Base-by-base conservation (phyloP, 2,113 vertebrate species). In the Monarcha castaneiventris region DNA sequence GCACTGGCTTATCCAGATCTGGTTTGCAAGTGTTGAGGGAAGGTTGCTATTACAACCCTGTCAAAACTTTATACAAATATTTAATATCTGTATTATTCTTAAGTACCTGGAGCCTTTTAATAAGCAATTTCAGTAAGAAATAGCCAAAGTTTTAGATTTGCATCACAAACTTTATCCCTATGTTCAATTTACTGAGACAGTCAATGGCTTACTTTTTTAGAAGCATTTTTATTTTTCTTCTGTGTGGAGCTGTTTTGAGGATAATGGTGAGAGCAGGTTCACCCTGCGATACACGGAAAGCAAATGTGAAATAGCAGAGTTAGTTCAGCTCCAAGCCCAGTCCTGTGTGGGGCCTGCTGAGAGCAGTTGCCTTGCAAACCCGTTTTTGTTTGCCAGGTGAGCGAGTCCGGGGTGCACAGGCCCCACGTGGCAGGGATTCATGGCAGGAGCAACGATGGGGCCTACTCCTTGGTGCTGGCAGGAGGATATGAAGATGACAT, bases 401-500 rank as follows among this genome's bases (percentile, higher is more conserved):
- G 99, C 11, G 99, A 99, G 91, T 98, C 99, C 0, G 99, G 99
- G 0, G 98, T 99, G 18, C 99, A 99, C 93, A 97, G 99, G 73
- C 99, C 99, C 10, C 99, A 99, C 0, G 99, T 99, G 9, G 99
- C 99, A 0, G 99, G 99, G 7, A 99, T 99, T 61, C 99, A 99
- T 0, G 99, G 99, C 87, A 98, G 99, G n/a, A 99, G 99, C 97
- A 99, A 99, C 0, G 99, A 99, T 1, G 99, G 99, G 0, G 98
- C 99, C 17, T 99, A 98, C 52, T 99, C 99, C 49, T 75, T 99
- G 93, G 99, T 99, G 39, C 98, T 99, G 94, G 99, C 99, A 3
- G 99, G 99, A 72, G 99, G 99, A 22, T 99, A 99, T 15, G 99
- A 99, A 77, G 99, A 99, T 35, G 99, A 99, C 23, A 98, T 99